Evolutionary conservation across 2,113 vertebrate genomes (phyloP).

Genomic region (Nematolebias whitei): DNA sequence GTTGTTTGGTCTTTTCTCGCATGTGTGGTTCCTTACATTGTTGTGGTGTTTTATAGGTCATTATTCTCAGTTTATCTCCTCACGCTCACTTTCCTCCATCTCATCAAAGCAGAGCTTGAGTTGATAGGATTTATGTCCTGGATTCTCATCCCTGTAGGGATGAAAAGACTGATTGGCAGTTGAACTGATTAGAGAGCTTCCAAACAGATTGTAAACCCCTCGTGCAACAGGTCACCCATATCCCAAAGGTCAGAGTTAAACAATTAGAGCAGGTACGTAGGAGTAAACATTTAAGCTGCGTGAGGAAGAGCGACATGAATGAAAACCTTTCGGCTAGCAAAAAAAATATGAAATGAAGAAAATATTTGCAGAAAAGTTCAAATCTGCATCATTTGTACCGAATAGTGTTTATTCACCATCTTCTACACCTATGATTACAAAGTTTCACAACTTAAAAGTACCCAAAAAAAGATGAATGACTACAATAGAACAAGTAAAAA

Average conservation of each 20-base stretch:
- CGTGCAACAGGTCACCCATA: conserved; percentile 16
- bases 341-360: too few relatives aligned
- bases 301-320: neutral
- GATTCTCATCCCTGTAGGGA: conserved; percentile 21
- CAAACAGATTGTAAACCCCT: conserved; percentile 39
- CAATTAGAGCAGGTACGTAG: neutral
- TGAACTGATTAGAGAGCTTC: conserved; percentile 60
- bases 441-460: neutral
- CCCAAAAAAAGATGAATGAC: neutral
- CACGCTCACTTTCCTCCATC: conserved; percentile 46
- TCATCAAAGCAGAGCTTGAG: conserved; percentile 63
- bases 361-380: too few relatives aligned
- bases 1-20: neutral
- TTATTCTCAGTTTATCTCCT: conserved; percentile 15
- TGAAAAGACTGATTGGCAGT: conserved; percentile 55
- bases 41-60: neutral
- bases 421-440: neutral
- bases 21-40: neutral
- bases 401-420: conserved; percentile 5
- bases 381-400: too few relatives aligned
- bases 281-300: neutral
- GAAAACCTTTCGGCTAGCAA: too few relatives aligned
- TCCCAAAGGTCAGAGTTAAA: conserved; percentile 12
- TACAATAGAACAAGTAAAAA: conserved; percentile 20
- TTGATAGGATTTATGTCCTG: conserved; percentile 67